phyloP scores from a whole-genome alignment of 1,140 invertebrate species.

The Reticulitermes speratus region DNA sequence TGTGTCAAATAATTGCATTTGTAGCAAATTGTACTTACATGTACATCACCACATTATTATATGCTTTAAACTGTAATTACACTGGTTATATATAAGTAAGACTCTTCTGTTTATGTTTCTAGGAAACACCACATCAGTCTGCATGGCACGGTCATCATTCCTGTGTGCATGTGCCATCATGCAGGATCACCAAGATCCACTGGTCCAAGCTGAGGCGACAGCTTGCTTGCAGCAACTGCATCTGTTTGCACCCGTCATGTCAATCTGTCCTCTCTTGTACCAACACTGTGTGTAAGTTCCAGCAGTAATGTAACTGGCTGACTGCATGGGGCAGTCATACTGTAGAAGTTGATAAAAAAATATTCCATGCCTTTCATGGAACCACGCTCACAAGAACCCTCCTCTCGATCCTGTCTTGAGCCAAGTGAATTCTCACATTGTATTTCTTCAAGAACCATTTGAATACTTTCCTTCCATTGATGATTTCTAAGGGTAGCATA shows the following conservation, averaged over 20 bases:
- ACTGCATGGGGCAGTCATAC: no score
- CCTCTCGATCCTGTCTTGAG: no score
- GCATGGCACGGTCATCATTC: slow-evolving; percentile 74
- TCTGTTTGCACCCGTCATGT: slow-evolving; percentile 93
- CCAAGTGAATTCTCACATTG: no score
- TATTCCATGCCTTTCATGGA: no score
- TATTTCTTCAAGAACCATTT: no score
- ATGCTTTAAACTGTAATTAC: background rate
- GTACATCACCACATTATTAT: slow-evolving; percentile 9
- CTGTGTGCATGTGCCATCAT: slow-evolving; percentile 89
- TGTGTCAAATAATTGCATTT: no score
- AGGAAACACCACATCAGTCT: slow-evolving; percentile 67
- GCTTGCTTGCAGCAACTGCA: slow-evolving; percentile 96
- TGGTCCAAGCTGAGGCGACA: slow-evolving; percentile 94
- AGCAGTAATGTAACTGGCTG: no score
- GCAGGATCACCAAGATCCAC: slow-evolving; percentile 83
- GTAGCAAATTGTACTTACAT: slow-evolving; percentile 28
- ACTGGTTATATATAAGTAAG: background rate
- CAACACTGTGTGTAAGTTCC: slow-evolving; percentile 84
- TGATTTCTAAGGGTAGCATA: no score
- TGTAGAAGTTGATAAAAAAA: no score
- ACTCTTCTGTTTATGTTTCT: slow-evolving; percentile 36
- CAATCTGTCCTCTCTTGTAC: slow-evolving; percentile 89
- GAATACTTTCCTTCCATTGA: no score
- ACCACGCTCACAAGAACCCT: no score